A percentile compares a stretch with the other conserved stretches of the same genome.
Conservation (phyloP, 1,140 invertebrate species). For the Lasioglossum baleicum region DNA sequence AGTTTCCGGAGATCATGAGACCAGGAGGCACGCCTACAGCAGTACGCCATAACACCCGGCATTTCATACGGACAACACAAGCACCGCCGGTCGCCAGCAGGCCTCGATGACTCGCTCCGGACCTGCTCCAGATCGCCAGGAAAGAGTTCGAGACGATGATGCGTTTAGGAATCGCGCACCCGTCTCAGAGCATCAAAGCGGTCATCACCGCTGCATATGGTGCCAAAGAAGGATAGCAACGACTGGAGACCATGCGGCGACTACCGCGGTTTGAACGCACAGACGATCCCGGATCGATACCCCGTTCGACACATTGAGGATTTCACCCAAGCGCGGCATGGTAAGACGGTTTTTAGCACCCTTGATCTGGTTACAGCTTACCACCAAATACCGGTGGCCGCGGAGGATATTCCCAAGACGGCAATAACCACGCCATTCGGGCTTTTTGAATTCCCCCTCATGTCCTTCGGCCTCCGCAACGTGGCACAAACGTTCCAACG, state of each 20-base stretch:
- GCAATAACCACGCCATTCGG: neutral
- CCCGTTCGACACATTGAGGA: no score
- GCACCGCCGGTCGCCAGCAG: conserved; percentile 69
- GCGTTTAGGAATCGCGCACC: conserved; percentile 56
- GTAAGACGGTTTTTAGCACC: neutral
- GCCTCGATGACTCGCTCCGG: conserved; percentile 66
- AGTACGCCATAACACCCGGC: conserved; percentile 17
- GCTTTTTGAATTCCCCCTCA: no score
- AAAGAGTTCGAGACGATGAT: conserved; percentile 61
- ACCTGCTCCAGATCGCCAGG: neutral
- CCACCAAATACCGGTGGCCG: neutral
- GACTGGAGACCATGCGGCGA: no score
- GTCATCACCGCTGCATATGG: no score
- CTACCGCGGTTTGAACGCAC: no score
- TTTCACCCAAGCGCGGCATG: neutral
- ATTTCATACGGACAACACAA: conserved; percentile 55
- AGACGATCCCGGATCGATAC: no score
- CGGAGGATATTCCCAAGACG: neutral
- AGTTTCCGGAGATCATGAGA: conserved; percentile 39
- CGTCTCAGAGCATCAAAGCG: no score
- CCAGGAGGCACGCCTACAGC: neutral
- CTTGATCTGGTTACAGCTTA: neutral
- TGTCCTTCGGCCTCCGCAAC: neutral
- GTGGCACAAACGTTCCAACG: neutral
- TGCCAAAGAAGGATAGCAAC: no score